Base-by-base conservation (phyloP, 2,113 vertebrate genomes). In the Scytalopus superciliaris region DNA sequence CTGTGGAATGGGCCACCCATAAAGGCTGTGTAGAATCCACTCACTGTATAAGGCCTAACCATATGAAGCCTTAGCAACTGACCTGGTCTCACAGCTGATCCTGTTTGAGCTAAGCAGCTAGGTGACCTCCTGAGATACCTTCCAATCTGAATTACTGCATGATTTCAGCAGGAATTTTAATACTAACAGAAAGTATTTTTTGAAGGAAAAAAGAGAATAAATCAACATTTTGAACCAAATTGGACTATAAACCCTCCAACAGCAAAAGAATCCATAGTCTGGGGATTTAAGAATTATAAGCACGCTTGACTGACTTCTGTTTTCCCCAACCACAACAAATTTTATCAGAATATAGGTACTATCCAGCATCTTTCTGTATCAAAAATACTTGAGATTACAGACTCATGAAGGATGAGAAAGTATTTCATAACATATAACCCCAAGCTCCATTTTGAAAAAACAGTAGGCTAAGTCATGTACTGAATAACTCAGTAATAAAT, bases 191-290 rank as follows among this genome's bases (percentile, higher is more conserved):
- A 42, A 64, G 44, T 10, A 4, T 6, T 3, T 22, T 74, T 55
- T 56, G 17, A 5, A 28, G 1, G 2, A 1, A 1, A 0, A 0
- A 39, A 27, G n/a, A n/a, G n/a, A 27, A 33, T 42, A 42, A 24
- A 27, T 47, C 22, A 47, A 23, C 12, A 21, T 69, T 84, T 67
- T 49, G 12, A 92, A 75, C 2, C 6, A 73, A 50, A 68, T 2
- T 8, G 22, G 23, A 47, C 27, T 49, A 40, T 22, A 73, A 84
- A 19, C 40, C n/a, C 39, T 83, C 53, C 40, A 44, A 42, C 4
- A 60, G 77, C 33, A 86, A 75, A 84, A 9, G 56, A 84, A 82
- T 28, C 2, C 3, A 67, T 10, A 84, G 8, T 75, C 14, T 17
- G 39, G 12, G 56, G 14, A 47, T 76, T 52, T 84, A 5, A 55